Evolutionary conservation across 1,140 invertebrate species (phyloP).

Genomic region (Epicauta chinensis): DNA sequence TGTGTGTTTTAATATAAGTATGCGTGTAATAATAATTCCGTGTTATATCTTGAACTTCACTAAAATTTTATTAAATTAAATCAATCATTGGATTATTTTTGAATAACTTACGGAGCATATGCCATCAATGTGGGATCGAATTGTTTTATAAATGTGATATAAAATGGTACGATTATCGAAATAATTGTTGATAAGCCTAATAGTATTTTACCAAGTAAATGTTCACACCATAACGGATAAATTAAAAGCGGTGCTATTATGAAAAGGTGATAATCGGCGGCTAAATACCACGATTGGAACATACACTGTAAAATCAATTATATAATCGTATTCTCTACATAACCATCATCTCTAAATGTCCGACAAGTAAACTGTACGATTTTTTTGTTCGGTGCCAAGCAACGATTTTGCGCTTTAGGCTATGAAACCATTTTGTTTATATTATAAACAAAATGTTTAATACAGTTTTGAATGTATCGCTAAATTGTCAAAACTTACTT

Average conservation of each 20-base stretch:
- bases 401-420: too few species aligned
- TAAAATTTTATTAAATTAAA: constrained; percentile 40
- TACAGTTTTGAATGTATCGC: too few species aligned
- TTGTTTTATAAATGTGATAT: constrained; percentile 52
- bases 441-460: too few species aligned
- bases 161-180: constrained; percentile 54
- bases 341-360: too few species aligned
- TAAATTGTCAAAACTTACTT: too few species aligned
- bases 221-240: constrained; percentile 60
- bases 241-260: constrained; percentile 70
- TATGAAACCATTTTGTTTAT: too few species aligned
- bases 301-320: constrained; percentile 60
- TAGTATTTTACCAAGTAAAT: constrained; percentile 52
- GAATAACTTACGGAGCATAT: constrained; percentile 55
- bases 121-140: constrained; percentile 60
- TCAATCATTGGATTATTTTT: constrained; percentile 1
- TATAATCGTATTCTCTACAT: background rate
- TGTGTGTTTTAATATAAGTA: constrained; percentile 64
- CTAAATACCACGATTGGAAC: constrained; percentile 85
- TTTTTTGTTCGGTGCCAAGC: too few species aligned
- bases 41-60: constrained; percentile 56
- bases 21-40: constrained; percentile 55
- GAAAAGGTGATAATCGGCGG: constrained; percentile 82
- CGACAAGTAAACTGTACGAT: too few species aligned
- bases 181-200: constrained; percentile 48